Evolutionary conservation across 92 coral and sea anemone species (phyloP).

Genomic region (Epizoanthus ramosus): DNA sequence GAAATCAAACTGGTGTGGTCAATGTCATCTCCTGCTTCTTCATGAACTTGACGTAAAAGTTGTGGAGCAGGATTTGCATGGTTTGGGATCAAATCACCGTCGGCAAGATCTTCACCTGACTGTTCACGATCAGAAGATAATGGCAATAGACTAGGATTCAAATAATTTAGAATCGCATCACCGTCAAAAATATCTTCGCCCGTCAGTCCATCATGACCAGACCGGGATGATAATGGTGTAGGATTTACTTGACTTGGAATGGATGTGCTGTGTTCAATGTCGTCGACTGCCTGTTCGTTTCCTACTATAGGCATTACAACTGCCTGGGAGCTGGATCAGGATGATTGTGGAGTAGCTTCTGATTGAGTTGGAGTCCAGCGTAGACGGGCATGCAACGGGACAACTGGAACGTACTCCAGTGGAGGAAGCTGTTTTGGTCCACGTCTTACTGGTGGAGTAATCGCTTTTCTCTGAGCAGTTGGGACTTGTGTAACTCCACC

Average conservation of each 20-base stretch:
- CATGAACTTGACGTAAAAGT: too few relatives aligned
- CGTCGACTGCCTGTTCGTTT: background rate
- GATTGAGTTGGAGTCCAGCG: too few relatives aligned
- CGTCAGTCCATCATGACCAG: too few relatives aligned
- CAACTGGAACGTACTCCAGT: background rate
- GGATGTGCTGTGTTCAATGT: background rate
- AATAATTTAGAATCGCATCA: too few relatives aligned
- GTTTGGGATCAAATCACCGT: background rate
- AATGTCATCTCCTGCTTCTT: background rate
- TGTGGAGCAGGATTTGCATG: background rate
- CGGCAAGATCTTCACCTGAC: background rate
- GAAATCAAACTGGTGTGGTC: background rate
- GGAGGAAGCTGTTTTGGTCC: conserved; percentile 6
- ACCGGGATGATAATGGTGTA: background rate
- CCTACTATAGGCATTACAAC: background rate
- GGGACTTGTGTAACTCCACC: too few relatives aligned
- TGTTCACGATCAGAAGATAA: background rate
- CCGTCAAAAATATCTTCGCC: too few relatives aligned
- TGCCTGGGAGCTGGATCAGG: too few relatives aligned
- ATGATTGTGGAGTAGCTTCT: too few relatives aligned
- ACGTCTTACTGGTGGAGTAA: background rate
- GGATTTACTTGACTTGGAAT: too few relatives aligned
- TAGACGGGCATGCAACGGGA: background rate
- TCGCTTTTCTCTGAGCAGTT: too few relatives aligned
- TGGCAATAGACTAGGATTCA: too few relatives aligned